phyloP scores from a whole-genome alignment of 92 coral and sea anemone species.

The Meandrina meandrites region DNA sequence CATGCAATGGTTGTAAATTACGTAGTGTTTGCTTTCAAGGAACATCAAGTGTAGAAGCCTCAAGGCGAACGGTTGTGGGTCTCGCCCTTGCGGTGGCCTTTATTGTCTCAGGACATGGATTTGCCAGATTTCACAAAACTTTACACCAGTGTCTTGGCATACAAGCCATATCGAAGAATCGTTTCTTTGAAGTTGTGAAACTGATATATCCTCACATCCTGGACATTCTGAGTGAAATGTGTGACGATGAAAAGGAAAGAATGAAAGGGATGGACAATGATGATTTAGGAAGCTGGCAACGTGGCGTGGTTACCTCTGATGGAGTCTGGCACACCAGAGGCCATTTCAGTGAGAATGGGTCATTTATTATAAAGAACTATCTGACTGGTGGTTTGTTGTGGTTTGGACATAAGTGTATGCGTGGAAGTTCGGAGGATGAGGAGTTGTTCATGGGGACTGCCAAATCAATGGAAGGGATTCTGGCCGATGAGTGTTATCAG shows the following conservation, averaged over 20 bases:
- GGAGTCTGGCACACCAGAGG: constrained; percentile 56
- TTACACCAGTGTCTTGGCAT: constrained; percentile 46
- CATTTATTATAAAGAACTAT: constrained; percentile 50
- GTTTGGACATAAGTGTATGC: constrained; percentile 62
- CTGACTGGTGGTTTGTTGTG: constrained; percentile 52
- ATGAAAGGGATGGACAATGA: constrained; percentile 13
- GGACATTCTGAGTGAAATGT: constrained; percentile 15
- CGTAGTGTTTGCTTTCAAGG: constrained; percentile 14
- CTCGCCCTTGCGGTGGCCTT: constrained; percentile 62
- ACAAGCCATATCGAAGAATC: constrained; percentile 23
- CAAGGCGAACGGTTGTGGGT: constrained; percentile 49
- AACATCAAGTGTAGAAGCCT: constrained; percentile 12
- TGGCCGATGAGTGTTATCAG: constrained; percentile 40
- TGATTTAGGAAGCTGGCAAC: constrained; percentile 24
- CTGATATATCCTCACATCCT: constrained; percentile 29
- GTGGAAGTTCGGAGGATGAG: constrained; percentile 41
- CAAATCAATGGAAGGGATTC: constrained; percentile 50
- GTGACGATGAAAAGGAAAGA: constrained; percentile 34
- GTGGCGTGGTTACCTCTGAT: constrained; percentile 39
- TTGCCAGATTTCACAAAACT: constrained; percentile 52
- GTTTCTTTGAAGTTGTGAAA: constrained; percentile 9
- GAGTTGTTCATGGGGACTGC: constrained; percentile 47
- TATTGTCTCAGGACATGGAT: constrained; percentile 56
- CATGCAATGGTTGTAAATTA: constrained; percentile 11
- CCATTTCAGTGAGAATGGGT: constrained; percentile 22